Percentiles rank a stretch among this genome's conserved stretches.
Evolutionary conservation across 2,888 invertebrate species (phyloP).

Genomic region (Agrenia bidenticulata): DNA sequence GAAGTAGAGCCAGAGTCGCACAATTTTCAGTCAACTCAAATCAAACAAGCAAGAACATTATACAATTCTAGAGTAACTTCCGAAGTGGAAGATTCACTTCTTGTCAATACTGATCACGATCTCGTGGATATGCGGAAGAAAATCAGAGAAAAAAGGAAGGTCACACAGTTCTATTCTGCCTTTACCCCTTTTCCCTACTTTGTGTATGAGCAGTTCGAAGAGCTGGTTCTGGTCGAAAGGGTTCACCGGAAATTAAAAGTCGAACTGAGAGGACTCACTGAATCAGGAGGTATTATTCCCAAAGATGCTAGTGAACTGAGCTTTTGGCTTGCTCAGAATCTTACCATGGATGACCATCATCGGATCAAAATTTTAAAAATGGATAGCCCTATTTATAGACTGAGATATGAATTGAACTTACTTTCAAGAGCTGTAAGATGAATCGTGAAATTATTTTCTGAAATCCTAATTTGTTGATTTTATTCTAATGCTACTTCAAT

Average conservation of each 20-base stretch:
- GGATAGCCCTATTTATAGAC: constrained; percentile 68
- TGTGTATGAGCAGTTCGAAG: constrained; percentile 67
- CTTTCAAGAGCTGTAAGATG: constrained; percentile 58
- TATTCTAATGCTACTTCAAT: constrained; percentile 15
- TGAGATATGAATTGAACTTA: constrained; percentile 63
- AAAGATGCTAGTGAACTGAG: constrained; percentile 63
- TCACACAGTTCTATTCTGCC: constrained; percentile 55
- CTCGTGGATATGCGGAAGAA: constrained; percentile 17
- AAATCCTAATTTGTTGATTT: not conserved
- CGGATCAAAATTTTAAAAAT: constrained; percentile 62
- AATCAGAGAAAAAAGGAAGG: constrained; percentile 21
- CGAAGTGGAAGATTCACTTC: not conserved
- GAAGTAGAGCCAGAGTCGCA: not conserved
- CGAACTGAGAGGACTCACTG: constrained; percentile 43
- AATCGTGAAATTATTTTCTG: too few relatives aligned
- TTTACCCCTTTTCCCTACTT: constrained; percentile 68
- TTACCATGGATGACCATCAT: constrained; percentile 67
- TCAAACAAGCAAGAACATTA: not conserved
- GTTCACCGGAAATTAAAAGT: constrained; percentile 39
- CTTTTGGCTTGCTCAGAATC: constrained; percentile 77
- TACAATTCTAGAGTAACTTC: not conserved
- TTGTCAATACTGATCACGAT: not conserved
- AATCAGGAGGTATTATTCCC: constrained; percentile 40
- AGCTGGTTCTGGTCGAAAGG: constrained; percentile 57
- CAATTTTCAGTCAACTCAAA: not conserved